Percentiles rank a stretch among this genome's conserved stretches.
phyloP scores from a whole-genome alignment of 23 tunicate genomes.

The Aplidium turbinatum region DNA sequence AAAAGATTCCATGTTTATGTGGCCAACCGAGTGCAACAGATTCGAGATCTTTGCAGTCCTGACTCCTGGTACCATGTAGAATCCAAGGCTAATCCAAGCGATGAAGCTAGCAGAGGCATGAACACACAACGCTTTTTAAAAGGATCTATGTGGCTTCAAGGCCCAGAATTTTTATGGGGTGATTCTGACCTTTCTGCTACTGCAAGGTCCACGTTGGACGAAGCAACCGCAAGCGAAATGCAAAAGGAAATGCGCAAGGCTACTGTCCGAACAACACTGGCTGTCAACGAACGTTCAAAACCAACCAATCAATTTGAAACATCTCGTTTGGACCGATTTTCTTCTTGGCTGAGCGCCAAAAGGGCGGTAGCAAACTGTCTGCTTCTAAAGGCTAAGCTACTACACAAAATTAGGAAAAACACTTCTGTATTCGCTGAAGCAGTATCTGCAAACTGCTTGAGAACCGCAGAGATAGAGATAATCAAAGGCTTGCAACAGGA shows the following conservation, averaged over 20 bases:
- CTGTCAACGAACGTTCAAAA: neutral
- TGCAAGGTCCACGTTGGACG: neutral
- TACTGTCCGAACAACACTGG: neutral
- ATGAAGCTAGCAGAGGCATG: slow-evolving; percentile 12
- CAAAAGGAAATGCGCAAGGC: slow-evolving; percentile 19
- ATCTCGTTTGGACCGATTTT: neutral
- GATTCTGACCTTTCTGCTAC: neutral
- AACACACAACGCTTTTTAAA: neutral
- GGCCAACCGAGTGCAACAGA: slow-evolving; percentile 28
- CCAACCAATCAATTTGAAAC: neutral
- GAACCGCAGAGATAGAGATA: neutral
- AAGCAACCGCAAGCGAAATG: neutral
- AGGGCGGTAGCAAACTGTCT: neutral
- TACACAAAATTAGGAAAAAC: neutral
- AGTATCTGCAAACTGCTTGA: neutral
- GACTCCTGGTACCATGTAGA: slow-evolving; percentile 15
- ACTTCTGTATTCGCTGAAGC: neutral
- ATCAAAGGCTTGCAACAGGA: neutral
- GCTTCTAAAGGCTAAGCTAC: neutral
- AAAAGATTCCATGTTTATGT: slow-evolving; percentile 16
- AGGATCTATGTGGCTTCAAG: neutral
- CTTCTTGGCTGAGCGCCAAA: slow-evolving; percentile 3
- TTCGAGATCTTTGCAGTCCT: slow-evolving; percentile 12
- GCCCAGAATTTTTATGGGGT: slow-evolving; percentile 9
- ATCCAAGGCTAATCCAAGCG: slow-evolving; percentile 4